Percentiles rank a stretch among this genome's conserved stretches.
phyloP scores from a whole-genome alignment of 2,888 invertebrate genomes.

The Pogonocherus hispidulus region DNA sequence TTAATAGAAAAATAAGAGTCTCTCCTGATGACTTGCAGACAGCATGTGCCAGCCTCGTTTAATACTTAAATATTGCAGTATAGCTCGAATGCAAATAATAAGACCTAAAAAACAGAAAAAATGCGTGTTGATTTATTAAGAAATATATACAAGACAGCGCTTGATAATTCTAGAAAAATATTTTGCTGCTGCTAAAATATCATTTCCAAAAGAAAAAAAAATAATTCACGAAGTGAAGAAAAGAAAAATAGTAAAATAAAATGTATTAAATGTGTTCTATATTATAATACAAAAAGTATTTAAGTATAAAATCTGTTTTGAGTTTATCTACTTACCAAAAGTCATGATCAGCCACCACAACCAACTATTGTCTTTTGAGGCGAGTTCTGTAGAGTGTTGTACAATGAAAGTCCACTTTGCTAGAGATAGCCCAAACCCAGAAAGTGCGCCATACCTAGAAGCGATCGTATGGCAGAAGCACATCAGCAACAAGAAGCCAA shows the following conservation, averaged over 20 bases:
- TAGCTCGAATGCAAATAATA: constrained; percentile 88
- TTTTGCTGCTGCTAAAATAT: too few species aligned
- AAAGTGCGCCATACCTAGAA: constrained; percentile 91
- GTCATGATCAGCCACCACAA: constrained; percentile 94
- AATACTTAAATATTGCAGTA: constrained; percentile 90
- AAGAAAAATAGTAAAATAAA: too few species aligned
- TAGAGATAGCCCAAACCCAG: constrained; percentile 92
- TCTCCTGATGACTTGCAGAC: constrained; percentile 88
- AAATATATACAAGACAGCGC: too few species aligned
- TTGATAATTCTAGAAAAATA: too few species aligned
- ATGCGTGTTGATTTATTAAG: too few species aligned
- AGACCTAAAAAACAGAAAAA: constrained; percentile 75
- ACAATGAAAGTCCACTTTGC: constrained; percentile 97
- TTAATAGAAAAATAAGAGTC: constrained; percentile 89
- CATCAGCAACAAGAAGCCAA: constrained; percentile 91
- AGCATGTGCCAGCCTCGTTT: constrained; percentile 90
- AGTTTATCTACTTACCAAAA: constrained; percentile 75
- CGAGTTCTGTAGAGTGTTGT: constrained; percentile 90
- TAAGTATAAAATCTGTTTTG: not conserved
- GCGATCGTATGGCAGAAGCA: constrained; percentile 96
- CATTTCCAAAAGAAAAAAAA: too few species aligned
- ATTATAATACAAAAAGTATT: not conserved
- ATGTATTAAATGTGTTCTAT: too few species aligned
- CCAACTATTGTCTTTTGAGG: constrained; percentile 91
- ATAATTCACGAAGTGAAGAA: too few species aligned